Percentiles rank a stretch among this genome's conserved stretches.
Evolutionary conservation across 2,888 invertebrate genomes (phyloP).

Genomic region (Phaedon cochleariae): DNA sequence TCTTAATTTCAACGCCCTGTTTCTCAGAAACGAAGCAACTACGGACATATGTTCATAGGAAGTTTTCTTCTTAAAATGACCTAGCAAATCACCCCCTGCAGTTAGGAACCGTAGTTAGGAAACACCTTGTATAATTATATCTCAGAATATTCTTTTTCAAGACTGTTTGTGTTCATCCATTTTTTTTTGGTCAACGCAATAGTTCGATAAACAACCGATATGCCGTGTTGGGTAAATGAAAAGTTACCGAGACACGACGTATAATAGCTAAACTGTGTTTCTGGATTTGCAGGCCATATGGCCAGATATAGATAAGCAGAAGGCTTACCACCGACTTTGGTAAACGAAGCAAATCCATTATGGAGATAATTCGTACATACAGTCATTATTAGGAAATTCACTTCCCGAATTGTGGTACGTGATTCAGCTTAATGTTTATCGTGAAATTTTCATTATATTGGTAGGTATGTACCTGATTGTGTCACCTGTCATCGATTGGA

Average conservation of each 20-base stretch:
- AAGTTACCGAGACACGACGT: not conserved
- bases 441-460: not conserved
- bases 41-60: no score
- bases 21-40: no score
- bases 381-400: not conserved
- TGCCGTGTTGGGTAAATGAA: no score
- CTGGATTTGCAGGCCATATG: conserved; percentile 36
- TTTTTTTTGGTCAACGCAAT: no score
- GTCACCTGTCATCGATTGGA: not conserved
- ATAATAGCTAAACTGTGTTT: conserved; percentile 40
- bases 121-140: no score
- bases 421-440: not conserved
- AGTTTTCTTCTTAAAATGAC: no score
- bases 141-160: no score
- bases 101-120: no score
- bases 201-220: no score
- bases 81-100: no score
- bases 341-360: not conserved
- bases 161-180: no score
- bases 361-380: not conserved
- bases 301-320: conserved; percentile 33
- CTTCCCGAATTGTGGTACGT: not conserved
- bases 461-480: not conserved
- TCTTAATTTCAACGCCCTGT: no score
- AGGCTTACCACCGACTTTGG: not conserved